Conservation (phyloP, 2,888 invertebrate genomes). For the Barypeithes pellucidus region DNA sequence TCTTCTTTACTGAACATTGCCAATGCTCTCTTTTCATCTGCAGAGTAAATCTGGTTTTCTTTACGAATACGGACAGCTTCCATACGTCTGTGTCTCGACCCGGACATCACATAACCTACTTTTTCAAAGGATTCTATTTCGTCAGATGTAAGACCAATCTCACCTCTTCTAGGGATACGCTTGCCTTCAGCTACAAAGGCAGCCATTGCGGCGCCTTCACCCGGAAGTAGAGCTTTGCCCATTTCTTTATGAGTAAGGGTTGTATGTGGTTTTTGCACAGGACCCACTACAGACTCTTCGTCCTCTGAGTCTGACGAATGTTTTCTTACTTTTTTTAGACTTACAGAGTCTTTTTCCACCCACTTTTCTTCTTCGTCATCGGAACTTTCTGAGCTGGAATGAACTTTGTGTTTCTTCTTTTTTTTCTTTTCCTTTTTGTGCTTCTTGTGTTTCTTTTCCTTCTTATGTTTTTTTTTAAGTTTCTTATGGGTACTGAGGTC, state of each 20-base stretch:
- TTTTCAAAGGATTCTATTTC: conserved; percentile 94
- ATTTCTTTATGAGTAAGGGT: conserved; percentile 86
- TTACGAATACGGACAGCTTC: conserved; percentile 99
- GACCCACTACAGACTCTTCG: conserved; percentile 75
- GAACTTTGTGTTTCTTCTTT: conserved; percentile 63
- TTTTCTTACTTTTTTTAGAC: not conserved
- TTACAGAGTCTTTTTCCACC: conserved; percentile 73
- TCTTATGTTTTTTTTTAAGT: conserved; percentile 73
- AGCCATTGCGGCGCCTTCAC: conserved; percentile 99
- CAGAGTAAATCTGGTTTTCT: conserved; percentile 99
- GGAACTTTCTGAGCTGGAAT: conserved; percentile 67
- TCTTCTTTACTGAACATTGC: conserved; percentile 99
- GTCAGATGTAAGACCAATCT: conserved; percentile 96
- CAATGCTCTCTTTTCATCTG: conserved; percentile 98
- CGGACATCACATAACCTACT: conserved; percentile 98
- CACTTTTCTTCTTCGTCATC: conserved; percentile 75
- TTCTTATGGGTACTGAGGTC: conserved; percentile 68
- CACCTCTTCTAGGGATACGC: conserved; percentile 97
- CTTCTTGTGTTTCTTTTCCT: conserved; percentile 73
- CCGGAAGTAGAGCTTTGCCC: conserved; percentile 94
- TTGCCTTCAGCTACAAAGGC: conserved; percentile 99
- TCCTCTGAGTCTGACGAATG: conserved; percentile 66
- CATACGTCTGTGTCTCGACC: conserved; percentile 92
- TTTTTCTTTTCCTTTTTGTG: conserved; percentile 74
- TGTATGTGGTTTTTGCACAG: conserved; percentile 77